A percentile compares a stretch with the other conserved stretches of the same genome.
phyloP scores from a whole-genome alignment of 2,797 vertebrate genomes.

The Protosalanx chinensis region DNA sequence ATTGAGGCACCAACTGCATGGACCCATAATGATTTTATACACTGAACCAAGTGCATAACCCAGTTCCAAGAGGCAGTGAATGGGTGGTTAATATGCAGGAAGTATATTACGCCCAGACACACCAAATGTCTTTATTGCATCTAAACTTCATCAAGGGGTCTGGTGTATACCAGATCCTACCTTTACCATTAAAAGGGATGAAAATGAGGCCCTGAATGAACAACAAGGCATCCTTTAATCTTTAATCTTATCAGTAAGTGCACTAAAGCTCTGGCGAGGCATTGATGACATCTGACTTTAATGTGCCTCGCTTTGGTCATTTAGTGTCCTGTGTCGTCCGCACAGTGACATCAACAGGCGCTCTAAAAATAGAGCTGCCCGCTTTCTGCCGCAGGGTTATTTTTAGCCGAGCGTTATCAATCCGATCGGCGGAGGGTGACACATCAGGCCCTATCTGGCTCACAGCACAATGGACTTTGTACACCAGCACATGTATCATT shows the following conservation, averaged over 20 bases:
- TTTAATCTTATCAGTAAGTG: constrained; percentile 48
- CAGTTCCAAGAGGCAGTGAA: constrained; percentile 13
- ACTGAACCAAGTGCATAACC: not conserved
- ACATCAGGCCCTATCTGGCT: constrained; percentile 31
- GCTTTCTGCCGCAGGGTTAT: constrained; percentile 71
- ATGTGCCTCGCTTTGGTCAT: constrained; percentile 44
- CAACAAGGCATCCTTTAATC: constrained; percentile 14
- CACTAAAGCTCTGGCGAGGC: constrained; percentile 42
- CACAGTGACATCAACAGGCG: constrained; percentile 60
- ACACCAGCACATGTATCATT: too few relatives aligned
- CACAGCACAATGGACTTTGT: too few relatives aligned
- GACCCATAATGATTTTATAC: constrained; percentile 36
- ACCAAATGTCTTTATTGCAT: constrained; percentile 27
- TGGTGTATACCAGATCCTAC: constrained; percentile 11
- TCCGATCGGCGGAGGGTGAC: constrained; percentile 65
- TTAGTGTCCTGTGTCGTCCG: constrained; percentile 49
- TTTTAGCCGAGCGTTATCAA: constrained; percentile 73
- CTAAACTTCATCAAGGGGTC: not conserved
- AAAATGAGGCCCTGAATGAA: constrained; percentile 33
- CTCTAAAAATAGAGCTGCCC: constrained; percentile 70
- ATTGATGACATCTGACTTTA: constrained; percentile 11
- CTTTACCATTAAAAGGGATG: constrained; percentile 38
- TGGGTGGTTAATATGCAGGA: constrained; percentile 12
- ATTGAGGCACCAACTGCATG: constrained; percentile 39
- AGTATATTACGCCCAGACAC: constrained; percentile 43